Evolutionary conservation across 2,797 vertebrate genomes (phyloP).

Genomic region (Kryptopterus vitreolus): DNA sequence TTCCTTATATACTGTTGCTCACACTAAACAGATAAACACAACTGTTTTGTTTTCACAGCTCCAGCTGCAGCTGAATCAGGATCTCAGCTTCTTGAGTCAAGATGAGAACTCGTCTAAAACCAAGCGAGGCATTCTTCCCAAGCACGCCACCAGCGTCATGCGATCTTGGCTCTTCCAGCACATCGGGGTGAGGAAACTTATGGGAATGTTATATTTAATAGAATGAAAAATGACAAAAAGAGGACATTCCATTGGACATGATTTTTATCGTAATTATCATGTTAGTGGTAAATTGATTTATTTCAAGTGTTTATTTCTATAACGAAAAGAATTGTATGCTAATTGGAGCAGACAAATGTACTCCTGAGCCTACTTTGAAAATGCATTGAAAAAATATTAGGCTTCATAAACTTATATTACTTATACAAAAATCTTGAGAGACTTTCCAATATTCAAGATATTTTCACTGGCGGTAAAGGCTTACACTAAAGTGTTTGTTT

Average conservation of each 20-base stretch:
- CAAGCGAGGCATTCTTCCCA: conserved; percentile 85
- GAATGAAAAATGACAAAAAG: neutral
- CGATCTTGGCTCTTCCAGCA: conserved; percentile 89
- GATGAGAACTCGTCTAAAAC: conserved; percentile 83
- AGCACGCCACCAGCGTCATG: conserved; percentile 87
- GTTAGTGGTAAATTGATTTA: neutral
- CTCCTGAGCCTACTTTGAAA: no score
- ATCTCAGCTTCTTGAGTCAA: conserved; percentile 83
- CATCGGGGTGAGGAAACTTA: conserved; percentile 77
- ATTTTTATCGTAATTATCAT: neutral
- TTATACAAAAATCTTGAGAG: neutral
- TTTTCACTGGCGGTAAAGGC: neutral
- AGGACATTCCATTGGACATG: neutral
- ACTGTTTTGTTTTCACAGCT: conserved; percentile 66
- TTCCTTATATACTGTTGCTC: neutral
- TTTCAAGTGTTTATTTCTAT: neutral
- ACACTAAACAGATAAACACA: neutral
- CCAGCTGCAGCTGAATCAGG: conserved; percentile 85
- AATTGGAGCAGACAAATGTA: neutral
- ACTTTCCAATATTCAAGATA: neutral
- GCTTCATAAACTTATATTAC: neutral
- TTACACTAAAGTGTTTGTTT: neutral
- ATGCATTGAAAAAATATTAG: neutral
- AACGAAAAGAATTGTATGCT: neutral
- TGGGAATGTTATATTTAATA: neutral